Conservation (phyloP, 2,113 vertebrate genomes). For the Oreochromis aureus region DNA sequence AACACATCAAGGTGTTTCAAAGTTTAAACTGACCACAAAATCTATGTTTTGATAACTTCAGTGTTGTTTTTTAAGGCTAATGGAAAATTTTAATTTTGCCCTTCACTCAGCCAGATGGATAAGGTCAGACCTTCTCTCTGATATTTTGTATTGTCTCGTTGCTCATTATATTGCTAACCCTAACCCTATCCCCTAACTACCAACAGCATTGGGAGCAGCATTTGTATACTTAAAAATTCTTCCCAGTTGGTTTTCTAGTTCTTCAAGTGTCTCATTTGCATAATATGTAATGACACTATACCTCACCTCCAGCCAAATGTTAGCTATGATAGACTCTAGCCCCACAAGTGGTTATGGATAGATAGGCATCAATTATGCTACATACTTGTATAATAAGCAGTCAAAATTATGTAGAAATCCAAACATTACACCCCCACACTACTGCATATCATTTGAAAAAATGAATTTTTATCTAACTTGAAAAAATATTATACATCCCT, state of each 20-base stretch:
- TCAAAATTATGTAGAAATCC: not conserved
- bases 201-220: not conserved
- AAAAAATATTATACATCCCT: not conserved
- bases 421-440: not conserved
- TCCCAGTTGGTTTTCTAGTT: not conserved
- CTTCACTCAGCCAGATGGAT: not conserved
- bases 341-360: not conserved
- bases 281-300: rapidly evolving
- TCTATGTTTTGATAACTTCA: too few relatives aligned
- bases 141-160: not conserved
- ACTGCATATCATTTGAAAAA: not conserved
- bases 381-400: not conserved
- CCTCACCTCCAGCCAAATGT: not conserved
- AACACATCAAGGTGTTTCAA: too few relatives aligned
- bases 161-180: not conserved
- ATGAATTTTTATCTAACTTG: not conserved
- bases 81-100: too few relatives aligned
- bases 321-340: not conserved
- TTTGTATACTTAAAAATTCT: not conserved
- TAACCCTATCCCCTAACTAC: not conserved
- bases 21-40: too few relatives aligned
- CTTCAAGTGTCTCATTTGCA: not conserved
- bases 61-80: too few relatives aligned
- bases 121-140: not conserved
- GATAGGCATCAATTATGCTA: not conserved